Conservation (phyloP, 2,113 vertebrate genomes). For the Peucedramus taeniatus region DNA sequence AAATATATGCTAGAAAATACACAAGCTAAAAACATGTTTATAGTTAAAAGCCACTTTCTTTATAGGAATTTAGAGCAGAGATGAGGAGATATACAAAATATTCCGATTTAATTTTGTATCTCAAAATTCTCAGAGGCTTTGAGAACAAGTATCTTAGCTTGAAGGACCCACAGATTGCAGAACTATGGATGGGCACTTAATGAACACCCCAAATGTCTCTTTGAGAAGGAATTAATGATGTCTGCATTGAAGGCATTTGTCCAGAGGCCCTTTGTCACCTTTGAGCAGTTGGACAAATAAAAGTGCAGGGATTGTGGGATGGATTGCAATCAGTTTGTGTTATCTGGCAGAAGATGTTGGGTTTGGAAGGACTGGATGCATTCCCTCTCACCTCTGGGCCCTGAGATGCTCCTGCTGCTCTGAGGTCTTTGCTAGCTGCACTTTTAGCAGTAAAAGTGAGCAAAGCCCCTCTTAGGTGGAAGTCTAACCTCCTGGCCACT, state of each 20-base stretch:
- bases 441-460: background rate
- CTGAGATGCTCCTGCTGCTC: background rate
- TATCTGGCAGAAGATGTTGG: background rate
- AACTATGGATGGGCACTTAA: background rate
- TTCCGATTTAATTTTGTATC: background rate
- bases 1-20: background rate
- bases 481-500: background rate
- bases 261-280: background rate
- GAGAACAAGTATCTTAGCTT: background rate
- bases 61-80: background rate
- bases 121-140: background rate
- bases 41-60: background rate
- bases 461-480: background rate
- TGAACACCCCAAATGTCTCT: background rate
- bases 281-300: background rate
- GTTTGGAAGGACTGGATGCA: background rate
- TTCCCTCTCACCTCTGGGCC: background rate
- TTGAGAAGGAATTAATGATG: background rate
- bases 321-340: background rate
- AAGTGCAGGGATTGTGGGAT: background rate
- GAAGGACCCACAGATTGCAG: background rate
- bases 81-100: background rate
- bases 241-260: background rate
- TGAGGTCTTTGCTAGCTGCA: background rate
- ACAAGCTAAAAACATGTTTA: background rate